These are phyloP conservation scores for Scomber japonicus DNA, from an alignment of 2,113 vertebrate genomes.

Conservation along the genomic window DNA sequence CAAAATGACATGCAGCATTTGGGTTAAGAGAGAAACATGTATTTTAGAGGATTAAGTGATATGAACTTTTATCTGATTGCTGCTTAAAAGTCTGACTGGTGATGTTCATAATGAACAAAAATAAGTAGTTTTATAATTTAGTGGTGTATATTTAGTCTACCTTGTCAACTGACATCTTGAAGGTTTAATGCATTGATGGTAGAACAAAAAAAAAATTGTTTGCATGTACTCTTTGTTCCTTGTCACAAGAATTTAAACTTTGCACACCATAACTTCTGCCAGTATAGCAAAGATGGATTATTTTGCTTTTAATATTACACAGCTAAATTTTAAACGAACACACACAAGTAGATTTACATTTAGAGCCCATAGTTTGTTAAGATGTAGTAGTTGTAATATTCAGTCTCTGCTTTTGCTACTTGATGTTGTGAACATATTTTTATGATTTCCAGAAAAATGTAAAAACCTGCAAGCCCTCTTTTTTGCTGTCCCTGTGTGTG, in stretches of 20 bases:
- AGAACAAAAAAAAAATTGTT: no score
- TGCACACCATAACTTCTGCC: background rate
- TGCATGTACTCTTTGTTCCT: no score
- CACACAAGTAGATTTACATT: background rate
- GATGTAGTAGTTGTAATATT: background rate
- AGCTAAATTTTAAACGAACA: background rate
- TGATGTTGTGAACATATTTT: conserved; percentile 23
- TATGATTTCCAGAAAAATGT: conserved; percentile 42
- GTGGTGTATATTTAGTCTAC: no score
- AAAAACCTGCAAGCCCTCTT: conserved; percentile 27
- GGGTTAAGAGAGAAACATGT: background rate
- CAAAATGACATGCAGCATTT: background rate
- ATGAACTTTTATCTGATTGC: no score
- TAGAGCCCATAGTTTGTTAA: background rate
- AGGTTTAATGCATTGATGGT: no score
- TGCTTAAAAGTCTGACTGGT: no score
- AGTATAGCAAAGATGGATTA: background rate
- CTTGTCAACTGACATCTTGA: no score
- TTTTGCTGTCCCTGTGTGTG: conserved; percentile 34
- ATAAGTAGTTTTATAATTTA: no score
- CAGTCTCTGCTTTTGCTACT: background rate
- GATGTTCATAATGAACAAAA: no score
- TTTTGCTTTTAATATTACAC: background rate
- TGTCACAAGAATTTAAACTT: no score
- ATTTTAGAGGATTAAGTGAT: background rate